phyloP scores from a whole-genome alignment of 2,797 vertebrate species.

The Geotrypetes seraphini region DNA sequence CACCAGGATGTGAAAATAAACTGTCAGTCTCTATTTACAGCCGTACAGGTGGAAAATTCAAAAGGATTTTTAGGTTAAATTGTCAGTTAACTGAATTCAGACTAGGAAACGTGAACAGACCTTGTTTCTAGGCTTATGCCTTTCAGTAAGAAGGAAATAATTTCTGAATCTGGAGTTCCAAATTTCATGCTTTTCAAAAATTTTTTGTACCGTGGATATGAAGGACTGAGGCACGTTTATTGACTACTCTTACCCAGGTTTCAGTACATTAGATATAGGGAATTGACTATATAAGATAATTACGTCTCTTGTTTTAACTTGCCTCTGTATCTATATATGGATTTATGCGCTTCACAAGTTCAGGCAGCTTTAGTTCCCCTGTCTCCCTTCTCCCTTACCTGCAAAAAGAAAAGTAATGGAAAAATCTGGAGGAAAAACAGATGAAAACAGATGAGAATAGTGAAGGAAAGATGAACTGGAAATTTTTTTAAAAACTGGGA shows the following conservation, averaged over 20 bases:
- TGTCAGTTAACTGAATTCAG: conserved; percentile 65
- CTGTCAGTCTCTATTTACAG: conserved; percentile 73
- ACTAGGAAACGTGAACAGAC: conserved; percentile 51
- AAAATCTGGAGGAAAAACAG: too few relatives aligned
- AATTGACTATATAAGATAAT: neutral
- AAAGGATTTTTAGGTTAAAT: conserved; percentile 65
- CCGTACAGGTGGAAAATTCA: conserved; percentile 49
- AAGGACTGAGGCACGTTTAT: conserved; percentile 5
- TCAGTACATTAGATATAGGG: neutral
- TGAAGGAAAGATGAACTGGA: too few relatives aligned
- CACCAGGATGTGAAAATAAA: conserved; percentile 53
- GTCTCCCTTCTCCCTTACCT: too few relatives aligned
- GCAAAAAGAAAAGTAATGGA: too few relatives aligned
- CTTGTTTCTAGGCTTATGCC: conserved; percentile 37
- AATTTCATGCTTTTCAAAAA: conserved; percentile 3
- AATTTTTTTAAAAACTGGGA: too few relatives aligned
- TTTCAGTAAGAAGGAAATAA: conserved; percentile 25
- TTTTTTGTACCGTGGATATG: too few relatives aligned
- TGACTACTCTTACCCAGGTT: neutral
- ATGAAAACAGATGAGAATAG: too few relatives aligned
- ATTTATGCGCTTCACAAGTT: too few relatives aligned
- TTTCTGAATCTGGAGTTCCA: conserved; percentile 21
- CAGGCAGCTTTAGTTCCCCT: too few relatives aligned
- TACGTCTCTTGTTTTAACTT: too few relatives aligned
- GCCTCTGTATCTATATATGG: too few relatives aligned